Evolutionary conservation across 2,888 invertebrate genomes (phyloP).

Genomic region (Hirtodrosophila trivittata): DNA sequence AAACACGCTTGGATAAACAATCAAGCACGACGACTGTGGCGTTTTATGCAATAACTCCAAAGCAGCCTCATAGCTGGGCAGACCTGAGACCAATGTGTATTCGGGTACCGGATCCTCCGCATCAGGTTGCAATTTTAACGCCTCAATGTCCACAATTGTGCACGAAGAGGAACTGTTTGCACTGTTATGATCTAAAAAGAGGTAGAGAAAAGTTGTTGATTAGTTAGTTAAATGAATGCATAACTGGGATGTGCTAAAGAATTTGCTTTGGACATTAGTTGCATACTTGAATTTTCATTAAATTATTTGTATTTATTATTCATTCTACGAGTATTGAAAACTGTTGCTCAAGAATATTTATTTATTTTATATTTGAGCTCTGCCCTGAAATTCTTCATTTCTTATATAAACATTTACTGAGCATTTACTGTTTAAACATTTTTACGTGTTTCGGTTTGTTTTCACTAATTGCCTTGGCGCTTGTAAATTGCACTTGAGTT

Average conservation of each 20-base stretch:
- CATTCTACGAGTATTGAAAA: no score
- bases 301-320: neutral
- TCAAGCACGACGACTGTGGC: slow-evolving; percentile 78
- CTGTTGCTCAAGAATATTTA: slow-evolving; percentile 13
- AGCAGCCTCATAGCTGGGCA: slow-evolving; percentile 87
- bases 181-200: slow-evolving; percentile 60
- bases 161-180: slow-evolving; percentile 64
- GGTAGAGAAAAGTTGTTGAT: slow-evolving; percentile 17
- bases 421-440: slow-evolving; percentile 15
- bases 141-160: slow-evolving; percentile 80
- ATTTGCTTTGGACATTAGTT: no score
- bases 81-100: slow-evolving; percentile 87
- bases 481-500: slow-evolving; percentile 24
- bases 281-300: no score
- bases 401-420: slow-evolving; percentile 8
- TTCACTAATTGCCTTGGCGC: slow-evolving; percentile 25
- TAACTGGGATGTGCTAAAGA: neutral
- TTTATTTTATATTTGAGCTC: slow-evolving; percentile 3
- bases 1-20: slow-evolving; percentile 82
- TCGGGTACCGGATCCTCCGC: slow-evolving; percentile 86
- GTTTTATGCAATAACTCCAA: slow-evolving; percentile 85
- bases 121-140: slow-evolving; percentile 80
- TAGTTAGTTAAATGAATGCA: slow-evolving; percentile 12
- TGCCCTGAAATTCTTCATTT: slow-evolving; percentile 10
- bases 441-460: slow-evolving; percentile 13